Percentiles rank a stretch among this genome's conserved stretches.
These are phyloP conservation scores for Arenaria interpres DNA, from an alignment of 2,113 vertebrate species.

Conservation along the genomic window DNA sequence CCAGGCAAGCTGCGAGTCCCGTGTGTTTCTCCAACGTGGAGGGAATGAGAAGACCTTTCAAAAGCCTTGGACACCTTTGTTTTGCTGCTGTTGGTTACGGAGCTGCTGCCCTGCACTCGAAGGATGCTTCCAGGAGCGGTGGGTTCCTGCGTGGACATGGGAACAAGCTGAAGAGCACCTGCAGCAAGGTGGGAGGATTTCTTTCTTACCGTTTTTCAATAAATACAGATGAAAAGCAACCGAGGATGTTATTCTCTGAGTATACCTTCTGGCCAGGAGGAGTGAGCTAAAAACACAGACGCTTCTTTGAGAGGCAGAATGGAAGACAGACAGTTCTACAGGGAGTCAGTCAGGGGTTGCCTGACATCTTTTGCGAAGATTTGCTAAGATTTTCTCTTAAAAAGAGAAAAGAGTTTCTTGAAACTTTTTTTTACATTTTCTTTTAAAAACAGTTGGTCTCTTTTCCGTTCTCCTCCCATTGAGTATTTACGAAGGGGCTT, in stretches of 20 bases:
- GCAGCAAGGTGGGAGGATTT: not conserved
- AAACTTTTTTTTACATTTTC: too few species aligned
- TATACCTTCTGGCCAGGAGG: not conserved
- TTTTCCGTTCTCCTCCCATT: accelerated
- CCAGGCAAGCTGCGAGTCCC: not conserved
- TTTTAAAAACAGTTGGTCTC: not conserved
- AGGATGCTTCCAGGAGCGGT: not conserved
- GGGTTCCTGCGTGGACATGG: not conserved
- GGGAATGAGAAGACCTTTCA: not conserved
- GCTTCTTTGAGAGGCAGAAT: not conserved
- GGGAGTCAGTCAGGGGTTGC: not conserved
- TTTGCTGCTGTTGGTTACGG: not conserved
- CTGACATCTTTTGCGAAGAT: not conserved
- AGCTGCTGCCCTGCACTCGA: not conserved
- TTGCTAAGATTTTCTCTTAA: not conserved
- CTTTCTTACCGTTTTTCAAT: not conserved
- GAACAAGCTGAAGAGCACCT: not conserved
- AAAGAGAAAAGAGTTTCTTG: too few species aligned
- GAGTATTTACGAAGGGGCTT: not conserved
- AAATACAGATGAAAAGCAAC: not conserved
- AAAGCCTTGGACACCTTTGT: not conserved
- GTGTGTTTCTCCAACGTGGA: not conserved
- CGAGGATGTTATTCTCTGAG: not conserved
- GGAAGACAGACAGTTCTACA: not conserved
- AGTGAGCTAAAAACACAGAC: not conserved